Conservation (phyloP, 1,140 invertebrate species). For the Druon quercuslanigerum region DNA sequence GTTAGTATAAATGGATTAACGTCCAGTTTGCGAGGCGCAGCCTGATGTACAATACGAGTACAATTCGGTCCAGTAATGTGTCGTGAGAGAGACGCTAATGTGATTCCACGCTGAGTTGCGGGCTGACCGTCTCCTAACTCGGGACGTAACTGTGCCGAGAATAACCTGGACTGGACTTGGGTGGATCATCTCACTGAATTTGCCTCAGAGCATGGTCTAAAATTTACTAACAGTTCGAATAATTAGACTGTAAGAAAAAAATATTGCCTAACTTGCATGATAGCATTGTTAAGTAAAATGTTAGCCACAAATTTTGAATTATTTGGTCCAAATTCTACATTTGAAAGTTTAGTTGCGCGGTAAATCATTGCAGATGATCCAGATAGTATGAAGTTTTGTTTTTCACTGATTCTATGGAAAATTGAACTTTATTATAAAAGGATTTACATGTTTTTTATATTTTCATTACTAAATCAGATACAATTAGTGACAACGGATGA, state of each 20-base stretch:
- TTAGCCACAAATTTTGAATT: too few relatives aligned
- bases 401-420: too few relatives aligned
- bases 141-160: conserved; percentile 57
- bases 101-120: conserved; percentile 67
- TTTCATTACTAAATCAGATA: too few relatives aligned
- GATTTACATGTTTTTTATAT: too few relatives aligned
- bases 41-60: conserved; percentile 66
- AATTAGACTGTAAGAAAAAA: not conserved
- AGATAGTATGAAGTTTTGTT: too few relatives aligned
- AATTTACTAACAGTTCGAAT: not conserved
- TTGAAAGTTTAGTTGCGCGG: too few relatives aligned
- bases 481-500: too few relatives aligned
- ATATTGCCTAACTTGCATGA: too few relatives aligned
- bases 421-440: too few relatives aligned
- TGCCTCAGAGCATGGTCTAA: not conserved
- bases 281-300: too few relatives aligned
- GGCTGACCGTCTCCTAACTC: conserved; percentile 64
- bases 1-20: conserved; percentile 74
- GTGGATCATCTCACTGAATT: conserved; percentile 1
- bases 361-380: too few relatives aligned
- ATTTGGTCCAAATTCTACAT: too few relatives aligned
- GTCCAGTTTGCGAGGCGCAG: conserved; percentile 57
- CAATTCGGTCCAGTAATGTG: conserved; percentile 66
- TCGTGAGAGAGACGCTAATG: conserved; percentile 66
- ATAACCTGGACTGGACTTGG: conserved; percentile 24